Base-by-base conservation (phyloP, 2,888 invertebrate species). In the Caenorhabditis drosophilae region DNA sequence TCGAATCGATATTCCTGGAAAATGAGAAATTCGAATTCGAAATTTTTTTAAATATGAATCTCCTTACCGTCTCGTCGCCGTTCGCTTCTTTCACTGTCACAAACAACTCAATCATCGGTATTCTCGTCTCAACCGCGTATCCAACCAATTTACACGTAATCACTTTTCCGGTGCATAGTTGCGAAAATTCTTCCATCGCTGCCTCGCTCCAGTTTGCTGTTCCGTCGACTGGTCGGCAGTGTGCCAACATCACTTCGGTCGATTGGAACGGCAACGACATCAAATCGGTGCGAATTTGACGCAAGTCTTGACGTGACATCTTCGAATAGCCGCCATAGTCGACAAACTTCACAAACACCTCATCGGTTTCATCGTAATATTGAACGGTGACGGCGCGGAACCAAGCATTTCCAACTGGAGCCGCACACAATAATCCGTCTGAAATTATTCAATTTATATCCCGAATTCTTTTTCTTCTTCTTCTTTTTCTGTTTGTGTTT, bases 241-340 rank as follows among this genome's bases (percentile, higher is more conserved):
- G 90, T n/a, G 92, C 92, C 82, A 98, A 87, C 84, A 90, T 89
- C 84, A 95, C 93, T 87, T 98, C 97, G 47, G 92, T 90, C 58
- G 96, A 93, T 89, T 97, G 96, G 89, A 97, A 97, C 52, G 97
- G 97, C 84, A 96, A 87, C 59, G 90, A 88, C 88, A 95, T 90
- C 85, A 93, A 95, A 86, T 97, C 95, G 53, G 90, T 90, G 79
- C 93, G 35, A 76, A 98, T 94, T 87, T 96, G 94, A 84, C 92
- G 89, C 83, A 97, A 88, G 73, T 89, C 88, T 55, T 89, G 87
- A 75, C 90, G 90, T 77, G 89, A 89, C 54, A 94, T 88, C 60
- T 89, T 89, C 81, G 90, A 89, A 85, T 91, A 97, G 49, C 97
- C 97, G 47, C 98, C 98, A 81, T 92, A 93, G 87, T 98, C 98